Conservation (phyloP, 2,888 invertebrate species). For the Thecophora atra region DNA sequence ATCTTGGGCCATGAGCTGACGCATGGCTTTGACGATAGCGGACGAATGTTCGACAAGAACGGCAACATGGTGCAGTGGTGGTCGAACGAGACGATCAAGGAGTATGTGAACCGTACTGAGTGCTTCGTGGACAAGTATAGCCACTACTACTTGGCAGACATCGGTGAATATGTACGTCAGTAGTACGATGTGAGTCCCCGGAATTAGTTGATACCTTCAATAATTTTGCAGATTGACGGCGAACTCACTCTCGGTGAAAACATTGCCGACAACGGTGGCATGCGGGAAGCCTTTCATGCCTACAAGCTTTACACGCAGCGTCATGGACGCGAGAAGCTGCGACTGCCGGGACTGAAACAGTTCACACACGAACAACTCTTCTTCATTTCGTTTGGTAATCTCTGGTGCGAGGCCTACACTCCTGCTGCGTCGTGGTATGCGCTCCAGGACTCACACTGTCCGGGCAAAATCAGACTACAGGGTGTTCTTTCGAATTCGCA, state of each 20-base stretch:
- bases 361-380: constrained; percentile 79
- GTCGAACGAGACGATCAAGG: constrained; percentile 79
- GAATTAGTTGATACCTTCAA: not conserved
- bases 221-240: constrained; percentile 74
- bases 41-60: constrained; percentile 83
- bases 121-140: constrained; percentile 90
- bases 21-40: constrained; percentile 68
- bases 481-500: constrained; percentile 78
- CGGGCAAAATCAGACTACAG: constrained; percentile 74
- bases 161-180: constrained; percentile 68
- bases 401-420: constrained; percentile 86
- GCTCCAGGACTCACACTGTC: constrained; percentile 79
- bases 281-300: constrained; percentile 77
- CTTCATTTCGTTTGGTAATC: constrained; percentile 82
- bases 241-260: constrained; percentile 82
- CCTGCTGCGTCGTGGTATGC: constrained; percentile 72
- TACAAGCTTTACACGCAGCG: constrained; percentile 71
- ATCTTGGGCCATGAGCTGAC: constrained; percentile 81
- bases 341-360: constrained; percentile 78
- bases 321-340: constrained; percentile 71
- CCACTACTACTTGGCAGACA: constrained; percentile 72
- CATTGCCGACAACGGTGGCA: constrained; percentile 84
- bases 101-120: constrained; percentile 78
- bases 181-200: not conserved
- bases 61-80: constrained; percentile 93